These are phyloP conservation scores for Clivina fossor DNA, from an alignment of 2,888 invertebrate genomes.

Conservation along the genomic window DNA sequence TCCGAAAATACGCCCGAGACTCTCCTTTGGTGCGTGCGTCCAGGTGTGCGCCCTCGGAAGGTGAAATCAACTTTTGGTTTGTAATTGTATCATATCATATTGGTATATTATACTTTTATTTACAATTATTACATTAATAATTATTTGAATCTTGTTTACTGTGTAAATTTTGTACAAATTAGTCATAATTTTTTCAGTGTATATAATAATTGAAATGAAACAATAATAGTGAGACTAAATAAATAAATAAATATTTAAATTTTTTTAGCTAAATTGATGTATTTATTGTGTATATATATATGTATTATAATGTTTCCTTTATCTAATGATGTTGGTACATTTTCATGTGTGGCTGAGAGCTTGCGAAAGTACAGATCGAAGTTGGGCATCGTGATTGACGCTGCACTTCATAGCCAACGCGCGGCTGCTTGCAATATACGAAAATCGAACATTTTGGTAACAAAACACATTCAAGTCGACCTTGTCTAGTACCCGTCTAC, in stretches of 20 bases:
- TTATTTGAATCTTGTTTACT: not conserved
- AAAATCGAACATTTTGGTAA: constrained; percentile 7
- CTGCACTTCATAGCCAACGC: constrained; percentile 6
- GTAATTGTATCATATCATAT: constrained; percentile 46
- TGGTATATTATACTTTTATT: not conserved
- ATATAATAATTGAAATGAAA: constrained; percentile 1
- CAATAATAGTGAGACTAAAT: too few relatives aligned
- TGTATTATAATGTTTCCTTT: constrained; percentile 37
- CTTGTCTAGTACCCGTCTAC: too few relatives aligned
- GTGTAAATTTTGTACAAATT: constrained; percentile 17
- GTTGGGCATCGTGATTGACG: constrained; percentile 8
- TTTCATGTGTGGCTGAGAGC: constrained; percentile 44
- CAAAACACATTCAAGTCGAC: too few relatives aligned
- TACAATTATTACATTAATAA: constrained; percentile 9
- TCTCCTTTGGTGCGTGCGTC: constrained; percentile 38
- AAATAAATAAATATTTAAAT: constrained; percentile 18
- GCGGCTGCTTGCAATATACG: not conserved
- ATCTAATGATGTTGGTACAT: constrained; percentile 47
- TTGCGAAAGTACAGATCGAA: constrained; percentile 19
- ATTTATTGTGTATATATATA: constrained; percentile 26
- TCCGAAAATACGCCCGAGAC: constrained; percentile 42
- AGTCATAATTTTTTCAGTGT: not conserved
- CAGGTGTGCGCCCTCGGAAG: constrained; percentile 40
- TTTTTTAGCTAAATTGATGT: constrained; percentile 19
- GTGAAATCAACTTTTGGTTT: constrained; percentile 48